These are phyloP conservation scores for Bolborhynchus lineola DNA, from an alignment of 2,113 vertebrate genomes.

Conservation along the genomic window DNA sequence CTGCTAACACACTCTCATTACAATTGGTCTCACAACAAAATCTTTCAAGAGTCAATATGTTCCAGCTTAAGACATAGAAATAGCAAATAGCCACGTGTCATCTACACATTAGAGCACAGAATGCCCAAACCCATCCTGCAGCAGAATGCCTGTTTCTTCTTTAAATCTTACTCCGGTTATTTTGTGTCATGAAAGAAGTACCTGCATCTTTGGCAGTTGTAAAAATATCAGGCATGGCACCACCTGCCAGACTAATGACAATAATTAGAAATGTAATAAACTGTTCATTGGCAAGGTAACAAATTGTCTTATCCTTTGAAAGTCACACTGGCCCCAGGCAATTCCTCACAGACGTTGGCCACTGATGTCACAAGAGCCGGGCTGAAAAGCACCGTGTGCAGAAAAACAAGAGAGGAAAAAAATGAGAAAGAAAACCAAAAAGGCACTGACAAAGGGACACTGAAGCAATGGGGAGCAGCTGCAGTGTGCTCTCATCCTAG, in stretches of 20 bases:
- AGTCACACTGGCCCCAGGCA: slow-evolving; percentile 53
- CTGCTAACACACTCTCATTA: not conserved
- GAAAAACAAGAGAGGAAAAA: not conserved
- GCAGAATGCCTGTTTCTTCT: not conserved
- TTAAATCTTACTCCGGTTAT: not conserved
- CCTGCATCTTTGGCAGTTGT: slow-evolving; percentile 35
- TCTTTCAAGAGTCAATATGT: not conserved
- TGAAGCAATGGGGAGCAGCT: not conserved
- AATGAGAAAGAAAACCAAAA: not conserved
- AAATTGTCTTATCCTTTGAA: slow-evolving; percentile 72
- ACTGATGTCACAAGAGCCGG: slow-evolving; percentile 49
- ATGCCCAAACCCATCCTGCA: not conserved
- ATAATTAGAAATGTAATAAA: slow-evolving; percentile 77
- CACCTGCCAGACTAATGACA: slow-evolving; percentile 72
- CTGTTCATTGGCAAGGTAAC: slow-evolving; percentile 62
- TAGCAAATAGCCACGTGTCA: not conserved
- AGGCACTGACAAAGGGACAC: not conserved
- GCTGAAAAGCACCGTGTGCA: not conserved
- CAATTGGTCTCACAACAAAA: not conserved
- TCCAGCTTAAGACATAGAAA: not conserved
- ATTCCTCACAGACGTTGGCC: slow-evolving; percentile 39
- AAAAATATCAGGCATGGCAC: slow-evolving; percentile 42
- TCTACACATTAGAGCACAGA: not conserved
- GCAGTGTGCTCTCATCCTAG: not conserved
- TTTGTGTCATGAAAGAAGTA: slow-evolving; percentile 31